Evolutionary conservation across 2,113 vertebrate species (phyloP).

Genomic region (Neopipo cinnamomea): DNA sequence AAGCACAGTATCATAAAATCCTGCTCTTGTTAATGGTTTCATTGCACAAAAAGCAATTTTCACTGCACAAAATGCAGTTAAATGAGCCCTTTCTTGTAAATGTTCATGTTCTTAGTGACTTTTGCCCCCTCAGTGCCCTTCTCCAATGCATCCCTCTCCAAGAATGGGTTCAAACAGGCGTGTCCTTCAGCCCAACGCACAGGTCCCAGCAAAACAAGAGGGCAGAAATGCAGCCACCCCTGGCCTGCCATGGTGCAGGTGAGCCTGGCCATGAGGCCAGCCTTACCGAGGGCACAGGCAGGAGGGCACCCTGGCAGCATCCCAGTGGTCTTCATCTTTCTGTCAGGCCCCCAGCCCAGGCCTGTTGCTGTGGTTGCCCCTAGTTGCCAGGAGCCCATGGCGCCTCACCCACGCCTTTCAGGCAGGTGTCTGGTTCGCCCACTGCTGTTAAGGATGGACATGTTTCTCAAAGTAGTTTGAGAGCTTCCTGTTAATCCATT

Average conservation of each 20-base stretch:
- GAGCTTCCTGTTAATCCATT: background rate
- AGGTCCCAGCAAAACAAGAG: no score
- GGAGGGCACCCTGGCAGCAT: background rate
- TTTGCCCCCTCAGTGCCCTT: background rate
- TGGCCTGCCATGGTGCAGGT: rapidly evolving
- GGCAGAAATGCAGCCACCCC: background rate
- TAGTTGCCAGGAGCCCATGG: rapidly evolving
- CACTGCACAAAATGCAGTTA: background rate
- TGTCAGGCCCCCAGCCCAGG: no score
- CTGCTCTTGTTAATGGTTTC: rapidly evolving
- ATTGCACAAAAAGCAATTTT: background rate
- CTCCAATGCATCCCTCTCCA: background rate
- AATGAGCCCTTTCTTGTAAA: background rate
- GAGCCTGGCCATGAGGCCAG: background rate
- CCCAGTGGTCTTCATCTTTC: rapidly evolving
- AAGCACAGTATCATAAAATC: background rate
- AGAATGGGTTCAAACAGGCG: background rate
- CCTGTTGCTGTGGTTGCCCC: background rate
- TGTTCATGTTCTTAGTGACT: rapidly evolving
- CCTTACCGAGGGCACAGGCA: no score
- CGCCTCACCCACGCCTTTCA: rapidly evolving
- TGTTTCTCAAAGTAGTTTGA: background rate
- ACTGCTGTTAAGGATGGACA: no score
- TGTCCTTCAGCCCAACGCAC: rapidly evolving
- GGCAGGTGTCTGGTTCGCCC: no score